Conservation (phyloP, 2,113 vertebrate species). For the Hydrochoerus hydrochaeris region DNA sequence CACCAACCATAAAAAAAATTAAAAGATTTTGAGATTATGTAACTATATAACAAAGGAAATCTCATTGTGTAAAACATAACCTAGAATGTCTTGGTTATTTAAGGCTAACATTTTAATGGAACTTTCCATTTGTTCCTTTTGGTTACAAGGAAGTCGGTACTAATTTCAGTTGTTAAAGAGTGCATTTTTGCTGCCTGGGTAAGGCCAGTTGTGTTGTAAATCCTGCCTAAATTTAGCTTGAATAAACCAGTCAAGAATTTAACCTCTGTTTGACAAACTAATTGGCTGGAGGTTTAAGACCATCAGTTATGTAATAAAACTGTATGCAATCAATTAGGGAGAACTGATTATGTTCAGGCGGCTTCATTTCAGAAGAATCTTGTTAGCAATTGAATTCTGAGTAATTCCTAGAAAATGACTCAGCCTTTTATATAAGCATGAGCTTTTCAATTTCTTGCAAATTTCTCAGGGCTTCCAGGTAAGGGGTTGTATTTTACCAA, state of each 20-base stretch:
- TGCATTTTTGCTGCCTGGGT: conserved; percentile 69
- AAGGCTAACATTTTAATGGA: background rate
- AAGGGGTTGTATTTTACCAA: conserved; percentile 3
- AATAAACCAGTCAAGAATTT: conserved; percentile 78
- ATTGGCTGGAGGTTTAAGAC: conserved; percentile 84
- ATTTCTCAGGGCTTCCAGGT: conserved; percentile 63
- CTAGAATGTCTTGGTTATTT: background rate
- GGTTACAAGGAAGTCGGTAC: background rate
- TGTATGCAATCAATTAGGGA: conserved; percentile 85
- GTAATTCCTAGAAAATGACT: conserved; percentile 80
- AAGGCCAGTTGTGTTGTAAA: conserved; percentile 75
- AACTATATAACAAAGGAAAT: background rate
- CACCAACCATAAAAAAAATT: background rate
- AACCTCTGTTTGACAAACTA: conserved; percentile 83
- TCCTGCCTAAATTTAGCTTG: conserved; percentile 73
- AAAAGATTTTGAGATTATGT: background rate
- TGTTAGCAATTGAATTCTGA: conserved; percentile 81
- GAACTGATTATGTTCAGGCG: conserved; percentile 81
- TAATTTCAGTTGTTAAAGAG: conserved; percentile 69
- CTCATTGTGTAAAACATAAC: conserved; percentile 9
- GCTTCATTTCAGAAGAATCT: conserved; percentile 78
- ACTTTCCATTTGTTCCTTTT: background rate
- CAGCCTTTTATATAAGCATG: conserved; percentile 73
- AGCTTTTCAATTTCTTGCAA: conserved; percentile 27
- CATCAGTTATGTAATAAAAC: conserved; percentile 86